phyloP scores from a whole-genome alignment of 2,113 vertebrate species.

The Urocynchramus pylzowi region DNA sequence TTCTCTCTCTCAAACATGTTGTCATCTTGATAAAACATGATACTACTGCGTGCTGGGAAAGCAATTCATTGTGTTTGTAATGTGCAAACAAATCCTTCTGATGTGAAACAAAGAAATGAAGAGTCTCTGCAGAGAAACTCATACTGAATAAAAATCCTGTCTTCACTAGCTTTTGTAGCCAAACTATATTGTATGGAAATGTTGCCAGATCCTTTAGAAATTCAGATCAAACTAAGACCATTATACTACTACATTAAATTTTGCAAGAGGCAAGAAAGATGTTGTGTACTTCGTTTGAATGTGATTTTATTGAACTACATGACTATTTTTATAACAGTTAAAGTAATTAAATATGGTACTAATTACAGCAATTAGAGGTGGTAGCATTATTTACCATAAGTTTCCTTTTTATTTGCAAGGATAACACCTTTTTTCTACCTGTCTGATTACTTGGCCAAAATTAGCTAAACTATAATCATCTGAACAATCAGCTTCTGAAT shows the following conservation, averaged over 20 bases:
- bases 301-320: not conserved
- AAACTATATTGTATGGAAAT: not conserved
- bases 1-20: not conserved
- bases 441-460: not conserved
- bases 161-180: not conserved
- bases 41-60: not conserved
- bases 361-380: not conserved
- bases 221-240: not conserved
- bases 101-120: not conserved
- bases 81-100: not conserved
- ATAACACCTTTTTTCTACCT: not conserved
- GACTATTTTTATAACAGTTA: not conserved
- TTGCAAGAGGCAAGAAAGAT: not conserved
- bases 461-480: not conserved
- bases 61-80: not conserved
- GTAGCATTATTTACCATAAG: not conserved
- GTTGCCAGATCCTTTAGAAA: not conserved
- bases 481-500: not conserved
- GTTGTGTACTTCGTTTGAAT: not conserved
- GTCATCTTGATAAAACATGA: not conserved
- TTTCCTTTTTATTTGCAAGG: not conserved
- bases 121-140: not conserved
- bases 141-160: not conserved
- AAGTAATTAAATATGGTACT: not conserved
- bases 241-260: not conserved